A percentile compares a stretch with the other conserved stretches of the same genome.
phyloP scores from a whole-genome alignment of 2,888 invertebrate species.

The Troides oblongomaculatus region DNA sequence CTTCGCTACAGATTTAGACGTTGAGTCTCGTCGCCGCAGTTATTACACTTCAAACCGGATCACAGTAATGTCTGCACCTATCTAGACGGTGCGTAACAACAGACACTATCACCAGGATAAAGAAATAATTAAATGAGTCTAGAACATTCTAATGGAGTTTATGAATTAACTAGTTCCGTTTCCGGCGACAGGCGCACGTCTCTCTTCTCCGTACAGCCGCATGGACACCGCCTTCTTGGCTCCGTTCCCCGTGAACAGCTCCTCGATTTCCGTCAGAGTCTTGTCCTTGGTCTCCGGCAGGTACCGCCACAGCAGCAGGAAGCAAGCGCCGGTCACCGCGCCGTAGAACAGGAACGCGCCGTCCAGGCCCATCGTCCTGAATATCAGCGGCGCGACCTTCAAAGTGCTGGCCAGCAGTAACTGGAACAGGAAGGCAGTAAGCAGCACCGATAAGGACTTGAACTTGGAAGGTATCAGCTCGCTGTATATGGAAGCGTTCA shows the following conservation, averaged over 20 bases:
- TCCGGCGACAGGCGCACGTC: too few species aligned
- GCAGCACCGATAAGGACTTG: slow-evolving; percentile 37
- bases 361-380: slow-evolving; percentile 39
- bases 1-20: too few species aligned
- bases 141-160: too few species aligned
- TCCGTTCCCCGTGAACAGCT: slow-evolving; percentile 17
- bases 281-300: slow-evolving; percentile 50
- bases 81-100: too few species aligned
- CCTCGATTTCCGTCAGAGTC: slow-evolving; percentile 38
- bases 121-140: too few species aligned
- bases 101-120: too few species aligned
- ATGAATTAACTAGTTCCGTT: too few species aligned
- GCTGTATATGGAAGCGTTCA: slow-evolving; percentile 42
- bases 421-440: slow-evolving; percentile 37
- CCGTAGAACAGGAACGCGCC: slow-evolving; percentile 47
- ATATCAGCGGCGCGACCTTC: slow-evolving; percentile 43
- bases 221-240: background rate
- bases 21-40: too few species aligned
- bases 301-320: slow-evolving; percentile 40
- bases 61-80: too few species aligned
- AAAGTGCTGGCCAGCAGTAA: slow-evolving; percentile 40
- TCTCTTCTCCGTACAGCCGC: too few species aligned
- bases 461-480: slow-evolving; percentile 44
- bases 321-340: slow-evolving; percentile 39
- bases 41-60: too few species aligned